Evolutionary conservation across 2,797 vertebrate species (phyloP).

Genomic region (Lutra lutra): DNA sequence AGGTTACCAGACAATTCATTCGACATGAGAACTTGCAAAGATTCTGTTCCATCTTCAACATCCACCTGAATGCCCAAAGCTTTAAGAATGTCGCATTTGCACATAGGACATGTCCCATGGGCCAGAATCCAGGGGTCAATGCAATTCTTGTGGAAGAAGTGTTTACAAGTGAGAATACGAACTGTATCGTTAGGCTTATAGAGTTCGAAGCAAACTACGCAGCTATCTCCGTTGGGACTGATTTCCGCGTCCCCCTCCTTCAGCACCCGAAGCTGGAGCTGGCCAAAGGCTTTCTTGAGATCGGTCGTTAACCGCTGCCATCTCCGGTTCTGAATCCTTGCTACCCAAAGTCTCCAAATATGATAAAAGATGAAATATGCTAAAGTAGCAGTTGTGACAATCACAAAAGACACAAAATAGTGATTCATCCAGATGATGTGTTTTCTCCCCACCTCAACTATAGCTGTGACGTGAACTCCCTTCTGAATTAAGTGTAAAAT

Average conservation of each 20-base stretch:
- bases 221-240: slow-evolving; percentile 65
- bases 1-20: slow-evolving; percentile 16
- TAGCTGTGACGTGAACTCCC: slow-evolving; percentile 58
- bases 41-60: slow-evolving; percentile 66
- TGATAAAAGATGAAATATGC: slow-evolving; percentile 69
- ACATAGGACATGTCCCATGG: slow-evolving; percentile 65
- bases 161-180: slow-evolving; percentile 78
- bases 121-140: slow-evolving; percentile 76
- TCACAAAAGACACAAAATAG: slow-evolving; percentile 71
- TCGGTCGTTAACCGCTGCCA: slow-evolving; percentile 58
- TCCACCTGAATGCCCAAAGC: slow-evolving; percentile 57
- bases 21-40: slow-evolving; percentile 52
- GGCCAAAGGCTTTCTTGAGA: slow-evolving; percentile 63
- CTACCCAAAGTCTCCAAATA: slow-evolving; percentile 51
- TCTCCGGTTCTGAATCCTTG: slow-evolving; percentile 64
- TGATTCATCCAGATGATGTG: slow-evolving; percentile 68
- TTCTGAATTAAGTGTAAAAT: slow-evolving; percentile 74
- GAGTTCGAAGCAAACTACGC: slow-evolving; percentile 72
- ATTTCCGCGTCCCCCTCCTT: slow-evolving; percentile 75
- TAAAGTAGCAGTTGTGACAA: slow-evolving; percentile 16
- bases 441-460: slow-evolving; percentile 68
- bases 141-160: slow-evolving; percentile 76
- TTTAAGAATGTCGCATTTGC: slow-evolving; percentile 79
- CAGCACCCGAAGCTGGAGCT: slow-evolving; percentile 63
- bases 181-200: slow-evolving; percentile 59